phyloP scores from a whole-genome alignment of 2,888 invertebrate genomes.

The Lithophane semibrunnea region DNA sequence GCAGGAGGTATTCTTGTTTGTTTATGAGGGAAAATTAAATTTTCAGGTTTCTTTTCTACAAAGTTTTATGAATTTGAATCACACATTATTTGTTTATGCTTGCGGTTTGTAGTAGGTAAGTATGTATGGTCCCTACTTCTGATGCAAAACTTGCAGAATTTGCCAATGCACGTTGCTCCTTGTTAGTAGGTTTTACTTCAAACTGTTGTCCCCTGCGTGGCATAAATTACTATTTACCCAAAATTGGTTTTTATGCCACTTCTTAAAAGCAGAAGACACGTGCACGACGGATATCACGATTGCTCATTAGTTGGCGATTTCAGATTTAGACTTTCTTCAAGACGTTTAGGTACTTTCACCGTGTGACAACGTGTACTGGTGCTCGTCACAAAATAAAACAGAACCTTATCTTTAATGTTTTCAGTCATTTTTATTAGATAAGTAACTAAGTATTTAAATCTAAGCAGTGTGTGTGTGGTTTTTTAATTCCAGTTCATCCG shows the following conservation, averaged over 20 bases:
- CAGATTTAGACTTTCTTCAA: neutral
- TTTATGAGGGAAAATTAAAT: neutral
- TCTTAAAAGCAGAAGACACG: neutral
- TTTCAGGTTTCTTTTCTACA: neutral
- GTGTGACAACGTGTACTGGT: neutral
- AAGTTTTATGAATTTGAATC: neutral
- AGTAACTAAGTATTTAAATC: slow-evolving; percentile 30
- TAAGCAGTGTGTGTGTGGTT: slow-evolving; percentile 80
- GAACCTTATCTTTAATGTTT: slow-evolving; percentile 6
- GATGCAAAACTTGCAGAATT: neutral
- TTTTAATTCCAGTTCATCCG: slow-evolving; percentile 85
- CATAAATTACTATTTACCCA: too few relatives aligned
- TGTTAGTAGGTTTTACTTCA: neutral
- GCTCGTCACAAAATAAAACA: slow-evolving; percentile 30
- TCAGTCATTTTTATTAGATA: slow-evolving; percentile 40
- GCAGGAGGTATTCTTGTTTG: neutral
- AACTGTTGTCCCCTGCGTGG: too few relatives aligned
- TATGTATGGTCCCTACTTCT: neutral
- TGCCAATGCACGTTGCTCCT: too few relatives aligned
- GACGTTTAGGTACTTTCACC: neutral
- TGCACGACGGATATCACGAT: neutral
- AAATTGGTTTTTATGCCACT: neutral
- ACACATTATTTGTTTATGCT: neutral
- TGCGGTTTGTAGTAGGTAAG: neutral
- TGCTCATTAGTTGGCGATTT: neutral